Evolutionary conservation across 1,140 invertebrate genomes (phyloP), one percentile per base, ranked within the genome.

Genomic region (Carposina sasakii): DNA sequence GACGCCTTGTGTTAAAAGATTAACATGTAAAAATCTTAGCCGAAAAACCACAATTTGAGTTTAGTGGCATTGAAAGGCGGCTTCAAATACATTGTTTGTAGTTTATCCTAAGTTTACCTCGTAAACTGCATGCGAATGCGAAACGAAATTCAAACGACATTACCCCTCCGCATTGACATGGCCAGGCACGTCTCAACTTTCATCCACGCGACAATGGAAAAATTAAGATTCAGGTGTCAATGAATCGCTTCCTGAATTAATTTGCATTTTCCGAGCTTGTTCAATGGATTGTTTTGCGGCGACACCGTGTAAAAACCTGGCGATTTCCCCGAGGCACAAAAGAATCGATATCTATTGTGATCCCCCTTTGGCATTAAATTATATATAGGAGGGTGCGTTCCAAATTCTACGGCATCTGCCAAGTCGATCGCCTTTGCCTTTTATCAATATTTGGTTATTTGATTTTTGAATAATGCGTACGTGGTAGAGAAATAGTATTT

Each of bases 361-460:
- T 65, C 67, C 67, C 67, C 71, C 60, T 66, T 54, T 54, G 47
- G 63, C 67, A 71, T 74, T 73, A 69, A 71, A 73, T 74, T 70
- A 75, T 68, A n/a, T n/a, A 64, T 64, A 47, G 58, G 57, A 70
- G 74, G 71, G 74, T 65, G 65, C 54, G 60, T 62, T 48, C 33
- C 49, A 39, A 17, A 51, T 41, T 39, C 46, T 49, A 45, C 62
- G 59, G 61, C 75, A 78, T 76, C 70, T 78, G 75, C 67, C 60
- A 57, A 61, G 50, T 63, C 59, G 64, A 65, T 72, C 57, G 60
- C 62, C 64, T 60, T 68, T 65, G 61, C 67, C 59, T 70, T 71
- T 70, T 74, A 67, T 73, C 70, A 74, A 78, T 78, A 74, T 78
- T 78, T 78, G 69, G 68, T 62, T 70, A 69, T 70, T 72, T 72